These are phyloP conservation scores for Neofelis nebulosa DNA, from an alignment of 2,113 vertebrate genomes.

Conservation along the genomic window DNA sequence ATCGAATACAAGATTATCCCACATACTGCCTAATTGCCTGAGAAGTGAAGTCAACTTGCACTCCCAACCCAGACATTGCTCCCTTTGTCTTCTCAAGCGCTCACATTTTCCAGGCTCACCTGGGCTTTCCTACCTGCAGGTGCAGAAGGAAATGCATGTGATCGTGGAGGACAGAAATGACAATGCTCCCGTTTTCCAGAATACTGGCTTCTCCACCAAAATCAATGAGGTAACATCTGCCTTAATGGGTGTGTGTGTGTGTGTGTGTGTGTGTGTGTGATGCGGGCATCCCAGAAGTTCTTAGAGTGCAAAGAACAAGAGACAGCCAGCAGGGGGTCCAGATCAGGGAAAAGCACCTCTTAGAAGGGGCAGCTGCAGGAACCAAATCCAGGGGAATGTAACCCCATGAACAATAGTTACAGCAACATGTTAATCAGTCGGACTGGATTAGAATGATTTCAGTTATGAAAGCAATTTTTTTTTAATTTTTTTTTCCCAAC, in stretches of 20 bases:
- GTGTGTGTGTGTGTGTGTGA: neutral
- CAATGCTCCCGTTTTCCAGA: conserved; percentile 85
- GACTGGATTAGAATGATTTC: neutral
- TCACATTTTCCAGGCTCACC: neutral
- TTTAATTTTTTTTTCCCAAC: too few relatives aligned
- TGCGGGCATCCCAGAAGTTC: neutral
- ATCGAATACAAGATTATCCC: neutral
- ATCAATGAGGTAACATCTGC: conserved; percentile 85
- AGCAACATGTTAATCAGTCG: neutral
- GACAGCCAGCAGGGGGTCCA: neutral
- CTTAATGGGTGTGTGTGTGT: neutral
- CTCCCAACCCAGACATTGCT: neutral
- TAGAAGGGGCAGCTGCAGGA: neutral
- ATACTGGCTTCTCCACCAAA: conserved; percentile 70
- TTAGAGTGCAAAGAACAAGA: neutral
- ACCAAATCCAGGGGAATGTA: neutral
- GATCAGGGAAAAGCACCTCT: neutral
- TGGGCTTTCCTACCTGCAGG: conserved; percentile 74
- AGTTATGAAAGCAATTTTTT: neutral
- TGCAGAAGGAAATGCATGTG: fast-evolving
- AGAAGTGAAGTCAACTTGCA: neutral
- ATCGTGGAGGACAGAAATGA: conserved; percentile 86
- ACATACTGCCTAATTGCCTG: neutral
- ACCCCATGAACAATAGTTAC: neutral
- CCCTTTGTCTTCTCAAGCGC: neutral